Conservation (phyloP, 1,140 invertebrate species). For the Drosophila nannoptera region DNA sequence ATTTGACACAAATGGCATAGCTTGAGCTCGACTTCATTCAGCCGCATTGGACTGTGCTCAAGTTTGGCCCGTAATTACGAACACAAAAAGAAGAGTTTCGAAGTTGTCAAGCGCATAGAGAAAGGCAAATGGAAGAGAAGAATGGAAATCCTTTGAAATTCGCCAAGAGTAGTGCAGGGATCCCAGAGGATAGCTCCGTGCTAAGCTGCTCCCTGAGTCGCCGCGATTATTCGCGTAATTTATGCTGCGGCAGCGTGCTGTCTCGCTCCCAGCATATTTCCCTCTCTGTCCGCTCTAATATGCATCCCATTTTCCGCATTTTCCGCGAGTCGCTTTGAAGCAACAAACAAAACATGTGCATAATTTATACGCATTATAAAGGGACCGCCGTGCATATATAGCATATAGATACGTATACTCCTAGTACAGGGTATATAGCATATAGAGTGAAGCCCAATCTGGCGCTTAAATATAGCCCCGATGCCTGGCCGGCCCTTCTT, state of each 20-base stretch:
- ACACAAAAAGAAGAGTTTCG: neutral
- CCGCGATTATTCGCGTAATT: slow-evolving; percentile 32
- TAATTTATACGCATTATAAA: slow-evolving; percentile 47
- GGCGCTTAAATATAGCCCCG: slow-evolving; percentile 32
- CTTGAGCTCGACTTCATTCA: too few relatives aligned
- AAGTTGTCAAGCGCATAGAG: neutral
- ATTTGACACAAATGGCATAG: too few relatives aligned
- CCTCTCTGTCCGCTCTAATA: slow-evolving; percentile 19
- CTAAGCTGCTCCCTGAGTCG: neutral
- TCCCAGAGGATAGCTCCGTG: neutral
- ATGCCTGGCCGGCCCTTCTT: neutral
- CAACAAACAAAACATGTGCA: slow-evolving; percentile 49
- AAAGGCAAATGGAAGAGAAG: neutral
- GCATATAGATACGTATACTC: neutral
- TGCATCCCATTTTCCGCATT: slow-evolving; percentile 31
- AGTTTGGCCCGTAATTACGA: neutral
- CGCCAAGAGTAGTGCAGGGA: neutral
- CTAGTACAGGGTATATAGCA: neutral
- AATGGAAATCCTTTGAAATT: slow-evolving; percentile 5
- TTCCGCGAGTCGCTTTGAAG: slow-evolving; percentile 45
- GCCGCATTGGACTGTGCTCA: too few relatives aligned
- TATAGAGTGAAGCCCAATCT: slow-evolving; percentile 14
- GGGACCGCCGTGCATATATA: slow-evolving; percentile 5
- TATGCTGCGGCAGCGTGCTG: slow-evolving; percentile 24
- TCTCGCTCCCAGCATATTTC: neutral